Percentiles rank a stretch among this genome's conserved stretches.
These are phyloP conservation scores for Archilochus colubris DNA, from an alignment of 2,113 vertebrate genomes.

Conservation along the genomic window DNA sequence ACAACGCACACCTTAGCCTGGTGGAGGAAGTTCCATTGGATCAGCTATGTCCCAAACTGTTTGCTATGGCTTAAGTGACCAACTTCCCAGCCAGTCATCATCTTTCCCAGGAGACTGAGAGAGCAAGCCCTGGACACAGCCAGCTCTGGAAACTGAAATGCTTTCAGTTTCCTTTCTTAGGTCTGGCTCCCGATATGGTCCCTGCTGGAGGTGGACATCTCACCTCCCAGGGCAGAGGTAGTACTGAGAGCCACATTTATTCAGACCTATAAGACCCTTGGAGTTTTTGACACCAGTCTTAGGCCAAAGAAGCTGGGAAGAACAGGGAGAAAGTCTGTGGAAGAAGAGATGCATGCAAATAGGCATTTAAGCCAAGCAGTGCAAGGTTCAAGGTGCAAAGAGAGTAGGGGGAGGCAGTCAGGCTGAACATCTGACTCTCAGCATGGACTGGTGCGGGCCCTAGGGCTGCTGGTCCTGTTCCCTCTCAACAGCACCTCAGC, in stretches of 20 bases:
- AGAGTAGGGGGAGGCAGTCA: not conserved
- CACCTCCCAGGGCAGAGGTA: not conserved
- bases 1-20: accelerated
- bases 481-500: accelerated
- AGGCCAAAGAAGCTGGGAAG: not conserved
- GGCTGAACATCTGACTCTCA: not conserved
- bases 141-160: accelerated
- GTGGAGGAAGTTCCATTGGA: accelerated
- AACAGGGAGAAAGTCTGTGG: not conserved
- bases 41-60: accelerated
- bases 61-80: not conserved
- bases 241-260: accelerated
- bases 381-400: not conserved
- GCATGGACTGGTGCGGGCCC: not conserved
- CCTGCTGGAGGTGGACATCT: not conserved
- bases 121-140: not conserved
- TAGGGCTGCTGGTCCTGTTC: not conserved
- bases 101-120: not conserved
- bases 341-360: not conserved
- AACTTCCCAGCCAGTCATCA: not conserved
- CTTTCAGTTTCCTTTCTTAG: not conserved
- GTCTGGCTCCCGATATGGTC: accelerated
- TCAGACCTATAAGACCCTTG: not conserved
- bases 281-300: not conserved
- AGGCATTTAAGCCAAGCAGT: not conserved